Evolutionary conservation across 2,113 vertebrate genomes (phyloP).

Genomic region (Ia io): DNA sequence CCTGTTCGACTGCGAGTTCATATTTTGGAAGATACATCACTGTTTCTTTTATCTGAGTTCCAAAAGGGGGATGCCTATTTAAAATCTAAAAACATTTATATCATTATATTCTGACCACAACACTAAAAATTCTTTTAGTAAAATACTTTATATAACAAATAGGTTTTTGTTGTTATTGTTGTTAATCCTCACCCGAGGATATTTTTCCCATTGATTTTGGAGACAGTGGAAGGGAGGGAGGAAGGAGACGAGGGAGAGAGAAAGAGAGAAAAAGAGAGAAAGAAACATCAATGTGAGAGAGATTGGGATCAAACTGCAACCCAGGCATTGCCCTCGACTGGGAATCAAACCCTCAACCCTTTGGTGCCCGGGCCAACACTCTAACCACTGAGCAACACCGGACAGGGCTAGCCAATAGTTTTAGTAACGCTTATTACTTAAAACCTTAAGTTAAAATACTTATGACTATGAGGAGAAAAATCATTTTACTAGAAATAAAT

Average conservation of each 20-base stretch:
- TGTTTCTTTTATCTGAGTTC: slow-evolving; percentile 96
- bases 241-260: too few species aligned
- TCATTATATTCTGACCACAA: slow-evolving; percentile 45
- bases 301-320: too few species aligned
- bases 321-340: too few species aligned
- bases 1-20: slow-evolving; percentile 90
- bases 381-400: too few species aligned
- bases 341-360: too few species aligned
- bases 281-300: too few species aligned
- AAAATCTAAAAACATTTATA: slow-evolving; percentile 88
- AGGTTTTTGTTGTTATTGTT: neutral
- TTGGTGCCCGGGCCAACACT: too few species aligned
- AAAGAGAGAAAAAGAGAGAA: too few species aligned
- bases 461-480: neutral
- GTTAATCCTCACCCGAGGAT: too few species aligned
- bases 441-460: slow-evolving; percentile 47
- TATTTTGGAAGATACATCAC: slow-evolving; percentile 94
- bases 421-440: slow-evolving; percentile 19
- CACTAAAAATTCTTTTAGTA: slow-evolving; percentile 23
- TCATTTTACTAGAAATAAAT: slow-evolving; percentile 44
- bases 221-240: too few species aligned
- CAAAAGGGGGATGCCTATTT: slow-evolving; percentile 97
- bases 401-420: neutral
- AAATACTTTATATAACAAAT: slow-evolving; percentile 34
- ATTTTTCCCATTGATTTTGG: too few species aligned